Conservation (phyloP, 2,113 vertebrate species). For the Trichechus manatus region DNA sequence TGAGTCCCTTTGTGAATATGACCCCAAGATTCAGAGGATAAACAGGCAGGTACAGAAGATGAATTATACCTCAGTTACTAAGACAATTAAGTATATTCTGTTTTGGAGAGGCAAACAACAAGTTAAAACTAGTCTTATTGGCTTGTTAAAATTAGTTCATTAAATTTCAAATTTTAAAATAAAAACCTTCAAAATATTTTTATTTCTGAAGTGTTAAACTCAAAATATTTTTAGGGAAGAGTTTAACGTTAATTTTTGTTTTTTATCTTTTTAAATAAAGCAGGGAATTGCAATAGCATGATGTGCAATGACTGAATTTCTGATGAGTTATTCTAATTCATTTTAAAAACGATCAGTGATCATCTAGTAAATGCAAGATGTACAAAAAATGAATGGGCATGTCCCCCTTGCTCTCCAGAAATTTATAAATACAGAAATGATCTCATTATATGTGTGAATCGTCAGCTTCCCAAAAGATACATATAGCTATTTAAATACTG, state of each 20-base stretch:
- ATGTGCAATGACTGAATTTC: not conserved
- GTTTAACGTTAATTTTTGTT: not conserved
- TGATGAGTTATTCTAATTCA: constrained; percentile 19
- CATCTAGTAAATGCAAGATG: not conserved
- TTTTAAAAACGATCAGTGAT: not conserved
- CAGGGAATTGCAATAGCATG: not conserved
- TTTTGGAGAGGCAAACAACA: not conserved
- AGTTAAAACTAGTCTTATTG: not conserved
- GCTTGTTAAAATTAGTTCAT: not conserved
- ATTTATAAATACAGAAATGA: not conserved
- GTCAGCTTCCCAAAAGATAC: not conserved
- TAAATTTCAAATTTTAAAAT: constrained; percentile 31
- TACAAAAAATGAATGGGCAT: not conserved
- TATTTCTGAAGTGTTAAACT: constrained; percentile 2
- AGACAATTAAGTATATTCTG: not conserved
- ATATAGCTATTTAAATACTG: not conserved
- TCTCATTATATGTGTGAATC: not conserved
- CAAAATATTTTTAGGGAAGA: constrained; percentile 30
- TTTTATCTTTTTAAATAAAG: constrained; percentile 7
- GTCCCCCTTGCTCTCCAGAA: not conserved
- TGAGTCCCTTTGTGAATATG: not conserved
- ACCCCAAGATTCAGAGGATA: not conserved
- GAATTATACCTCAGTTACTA: too few species aligned
- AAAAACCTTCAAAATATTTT: constrained; percentile 24
- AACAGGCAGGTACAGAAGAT: not conserved